Evolutionary conservation across 2,888 invertebrate species (phyloP).

Genomic region (Kryphioiulus occultus): DNA sequence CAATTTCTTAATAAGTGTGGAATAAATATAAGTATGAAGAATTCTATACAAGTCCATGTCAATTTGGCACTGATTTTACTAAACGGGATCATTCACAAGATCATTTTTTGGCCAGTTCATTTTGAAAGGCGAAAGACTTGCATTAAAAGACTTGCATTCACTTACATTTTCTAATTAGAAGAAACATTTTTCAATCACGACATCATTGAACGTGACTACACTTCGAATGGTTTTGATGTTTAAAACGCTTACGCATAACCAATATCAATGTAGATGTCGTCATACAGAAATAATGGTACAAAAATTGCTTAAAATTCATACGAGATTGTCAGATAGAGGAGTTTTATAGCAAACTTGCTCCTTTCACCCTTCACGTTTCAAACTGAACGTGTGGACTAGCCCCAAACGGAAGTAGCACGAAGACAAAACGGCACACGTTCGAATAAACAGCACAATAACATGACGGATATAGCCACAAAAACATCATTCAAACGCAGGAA

Average conservation of each 20-base stretch:
- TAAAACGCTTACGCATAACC: not conserved
- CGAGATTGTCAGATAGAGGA: not conserved
- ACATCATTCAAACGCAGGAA: not conserved
- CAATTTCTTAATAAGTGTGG: no score
- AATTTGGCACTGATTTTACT: no score
- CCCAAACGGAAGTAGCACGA: not conserved
- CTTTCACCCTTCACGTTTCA: not conserved
- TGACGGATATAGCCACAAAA: not conserved
- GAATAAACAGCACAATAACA: not conserved
- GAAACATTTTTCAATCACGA: not conserved
- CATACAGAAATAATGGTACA: not conserved
- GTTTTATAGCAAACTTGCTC: not conserved
- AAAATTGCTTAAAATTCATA: not conserved
- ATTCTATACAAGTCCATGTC: no score
- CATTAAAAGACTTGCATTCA: no score
- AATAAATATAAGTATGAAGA: no score
- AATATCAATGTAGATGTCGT: not conserved
- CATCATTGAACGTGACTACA: not conserved
- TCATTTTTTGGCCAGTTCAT: no score
- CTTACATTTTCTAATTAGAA: no score
- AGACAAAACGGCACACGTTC: slow-evolving; percentile 32
- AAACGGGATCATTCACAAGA: no score
- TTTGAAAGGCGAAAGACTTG: no score
- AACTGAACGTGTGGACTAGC: not conserved
- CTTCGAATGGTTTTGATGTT: not conserved